Conservation (phyloP, 2,888 invertebrate genomes). For the Drosophila borealis region DNA sequence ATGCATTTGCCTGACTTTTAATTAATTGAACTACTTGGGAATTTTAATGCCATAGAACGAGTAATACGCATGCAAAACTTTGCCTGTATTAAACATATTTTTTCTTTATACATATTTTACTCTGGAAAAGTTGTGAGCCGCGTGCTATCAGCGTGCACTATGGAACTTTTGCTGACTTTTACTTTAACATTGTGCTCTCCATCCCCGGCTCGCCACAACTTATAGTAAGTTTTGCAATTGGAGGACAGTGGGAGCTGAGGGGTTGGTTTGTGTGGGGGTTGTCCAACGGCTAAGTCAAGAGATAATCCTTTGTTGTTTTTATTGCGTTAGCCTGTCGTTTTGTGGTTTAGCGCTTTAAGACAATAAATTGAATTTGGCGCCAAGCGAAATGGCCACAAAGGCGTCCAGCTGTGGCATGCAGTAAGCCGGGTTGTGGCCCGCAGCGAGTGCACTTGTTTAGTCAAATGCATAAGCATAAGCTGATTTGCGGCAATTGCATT, state of each 20-base stretch:
- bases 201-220: slow-evolving; percentile 7
- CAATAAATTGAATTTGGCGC: slow-evolving; percentile 77
- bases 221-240: slow-evolving; percentile 55
- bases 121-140: slow-evolving; percentile 45
- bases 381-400: slow-evolving; percentile 48
- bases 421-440: slow-evolving; percentile 9
- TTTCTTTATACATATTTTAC: slow-evolving; percentile 22
- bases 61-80: slow-evolving; percentile 48
- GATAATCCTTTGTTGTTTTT: slow-evolving; percentile 74
- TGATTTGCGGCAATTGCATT: slow-evolving; percentile 65
- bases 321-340: slow-evolving; percentile 66
- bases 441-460: slow-evolving; percentile 52
- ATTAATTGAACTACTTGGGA: slow-evolving; percentile 74
- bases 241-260: slow-evolving; percentile 12
- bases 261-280: background rate
- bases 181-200: slow-evolving; percentile 43
- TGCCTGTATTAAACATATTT: slow-evolving; percentile 31
- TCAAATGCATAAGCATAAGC: slow-evolving; percentile 64
- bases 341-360: slow-evolving; percentile 70
- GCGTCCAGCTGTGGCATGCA: slow-evolving; percentile 41
- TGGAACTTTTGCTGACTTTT: slow-evolving; percentile 67
- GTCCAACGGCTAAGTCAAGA: slow-evolving; percentile 25
- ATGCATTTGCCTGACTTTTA: slow-evolving; percentile 62
- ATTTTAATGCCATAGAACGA: slow-evolving; percentile 22
- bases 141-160: slow-evolving; percentile 59